Base-by-base conservation (phyloP, 1,140 invertebrate genomes). In the Drosophila guanche region DNA sequence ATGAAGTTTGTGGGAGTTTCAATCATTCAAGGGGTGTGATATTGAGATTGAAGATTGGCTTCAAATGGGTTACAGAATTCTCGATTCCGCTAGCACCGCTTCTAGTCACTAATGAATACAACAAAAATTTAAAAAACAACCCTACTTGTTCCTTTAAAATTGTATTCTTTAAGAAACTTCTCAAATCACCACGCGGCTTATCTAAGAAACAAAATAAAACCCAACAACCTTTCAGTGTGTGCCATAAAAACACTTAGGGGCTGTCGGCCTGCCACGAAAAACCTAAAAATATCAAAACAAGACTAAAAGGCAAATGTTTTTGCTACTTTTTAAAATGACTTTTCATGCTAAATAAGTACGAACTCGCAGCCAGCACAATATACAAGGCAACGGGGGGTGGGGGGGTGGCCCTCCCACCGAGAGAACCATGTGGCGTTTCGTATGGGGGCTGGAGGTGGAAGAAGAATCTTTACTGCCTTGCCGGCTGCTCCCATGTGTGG, bases 271-370 rank as follows among this genome's bases (percentile, higher is more conserved):
- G 33, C 43, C 40, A 20, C 16, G 16, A 20, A 63, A 58, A 58
- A 56, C 67, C 63, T 63, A 79, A 74, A 69, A 61, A 85, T 54
- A 77, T 74, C 75, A 74, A 77, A 72, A 40, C 52, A 48, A 53
- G 50, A 63, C 16, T 12, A 50, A 68, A 65, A 76, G 65, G 42
- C 70, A 29, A 61, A 37, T 51, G 29, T 29, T 53, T 70, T 56
- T 70, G 75, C 76, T 55, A 63, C 73, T 81, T 86, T 78, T 72
- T 76, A 79, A 88, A 88, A 86, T 86, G 83, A 76, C 78, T 86
- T 86, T 86, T 86, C 83, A 88, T 86, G 83, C 83, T 88, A 88
- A 86, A 86, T 88, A 86, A 86, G 81, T 85, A 88, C 59, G 29
- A 8, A 33, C 2, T 8, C 29, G 66, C 57, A 74, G 59, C 65